phyloP scores from a whole-genome alignment of 2,888 invertebrate genomes.

The Teleogryllus oceanicus region DNA sequence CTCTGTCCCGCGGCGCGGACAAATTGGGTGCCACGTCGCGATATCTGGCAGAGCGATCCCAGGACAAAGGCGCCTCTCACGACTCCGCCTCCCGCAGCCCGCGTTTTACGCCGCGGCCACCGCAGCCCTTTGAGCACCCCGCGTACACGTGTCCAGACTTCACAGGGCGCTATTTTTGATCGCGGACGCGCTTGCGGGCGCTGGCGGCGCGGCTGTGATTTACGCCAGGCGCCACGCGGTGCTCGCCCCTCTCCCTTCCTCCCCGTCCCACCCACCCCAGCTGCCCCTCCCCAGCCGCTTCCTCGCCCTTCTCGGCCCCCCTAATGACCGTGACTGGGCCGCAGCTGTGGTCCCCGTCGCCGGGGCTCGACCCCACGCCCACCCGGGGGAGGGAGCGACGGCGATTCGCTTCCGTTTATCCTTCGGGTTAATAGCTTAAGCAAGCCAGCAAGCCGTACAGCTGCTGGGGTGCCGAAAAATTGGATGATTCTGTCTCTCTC shows the following conservation, averaged over 20 bases:
- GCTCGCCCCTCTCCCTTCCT: not conserved
- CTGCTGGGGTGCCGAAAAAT: too few relatives aligned
- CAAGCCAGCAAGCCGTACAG: too few relatives aligned
- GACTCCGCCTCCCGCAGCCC: not conserved
- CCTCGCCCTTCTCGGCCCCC: not conserved
- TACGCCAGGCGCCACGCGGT: not conserved
- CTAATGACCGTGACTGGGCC: slow-evolving; percentile 18
- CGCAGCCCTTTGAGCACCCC: not conserved
- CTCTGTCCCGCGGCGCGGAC: not conserved
- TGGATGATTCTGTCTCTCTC: too few relatives aligned
- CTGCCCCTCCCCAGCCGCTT: not conserved
- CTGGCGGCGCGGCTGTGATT: not conserved
- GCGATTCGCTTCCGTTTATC: too few relatives aligned
- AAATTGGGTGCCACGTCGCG: not conserved
- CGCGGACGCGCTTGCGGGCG: not conserved
- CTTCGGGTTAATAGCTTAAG: too few relatives aligned
- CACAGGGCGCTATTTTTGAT: not conserved
- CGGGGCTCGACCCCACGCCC: not conserved
- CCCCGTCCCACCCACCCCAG: not conserved
- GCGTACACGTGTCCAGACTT: not conserved
- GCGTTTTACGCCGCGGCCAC: not conserved
- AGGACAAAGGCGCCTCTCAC: not conserved
- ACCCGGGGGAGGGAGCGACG: not conserved
- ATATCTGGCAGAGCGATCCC: not conserved
- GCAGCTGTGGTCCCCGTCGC: not conserved